Evolutionary conservation across 2,888 invertebrate genomes (phyloP).

Genomic region (Petrolisthes manimaculis): DNA sequence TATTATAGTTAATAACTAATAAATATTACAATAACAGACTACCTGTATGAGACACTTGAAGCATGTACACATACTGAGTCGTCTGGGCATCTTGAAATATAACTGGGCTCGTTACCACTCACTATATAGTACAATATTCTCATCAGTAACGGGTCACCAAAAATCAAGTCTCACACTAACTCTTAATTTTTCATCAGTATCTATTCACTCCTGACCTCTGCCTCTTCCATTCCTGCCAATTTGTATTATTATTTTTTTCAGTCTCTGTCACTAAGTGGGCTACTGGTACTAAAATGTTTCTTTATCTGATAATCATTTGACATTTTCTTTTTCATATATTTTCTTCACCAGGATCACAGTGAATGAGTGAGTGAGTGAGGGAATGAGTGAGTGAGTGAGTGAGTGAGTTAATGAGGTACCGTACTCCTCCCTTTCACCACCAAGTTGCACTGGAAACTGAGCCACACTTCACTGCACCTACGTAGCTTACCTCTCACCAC

Average conservation of each 20-base stretch:
- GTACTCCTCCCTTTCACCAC: background rate
- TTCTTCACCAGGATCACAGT: background rate
- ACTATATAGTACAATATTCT: too few relatives aligned
- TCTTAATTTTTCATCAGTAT: too few relatives aligned
- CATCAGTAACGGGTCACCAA: too few relatives aligned
- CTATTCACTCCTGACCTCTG: too few relatives aligned
- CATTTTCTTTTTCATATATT: too few relatives aligned
- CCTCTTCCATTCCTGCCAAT: too few relatives aligned
- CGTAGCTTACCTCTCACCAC: background rate
- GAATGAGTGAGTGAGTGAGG: conserved; percentile 10
- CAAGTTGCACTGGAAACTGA: conserved; percentile 19
- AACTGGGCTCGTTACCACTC: background rate
- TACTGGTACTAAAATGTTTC: too few relatives aligned
- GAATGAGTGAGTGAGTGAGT: background rate
- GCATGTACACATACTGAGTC: conserved; percentile 20
- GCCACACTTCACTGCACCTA: background rate
- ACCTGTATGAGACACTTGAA: conserved; percentile 7
- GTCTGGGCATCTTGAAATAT: background rate
- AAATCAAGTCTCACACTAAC: too few relatives aligned
- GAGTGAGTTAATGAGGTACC: background rate
- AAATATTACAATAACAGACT: background rate
- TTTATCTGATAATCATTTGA: too few relatives aligned
- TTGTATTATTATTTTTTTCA: too few relatives aligned
- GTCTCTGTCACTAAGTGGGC: too few relatives aligned
- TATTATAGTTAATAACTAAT: background rate